Evolutionary conservation across 2,797 vertebrate genomes (phyloP), one percentile per base, ranked within the genome.

Genomic region (Gambusia yucatana): DNA sequence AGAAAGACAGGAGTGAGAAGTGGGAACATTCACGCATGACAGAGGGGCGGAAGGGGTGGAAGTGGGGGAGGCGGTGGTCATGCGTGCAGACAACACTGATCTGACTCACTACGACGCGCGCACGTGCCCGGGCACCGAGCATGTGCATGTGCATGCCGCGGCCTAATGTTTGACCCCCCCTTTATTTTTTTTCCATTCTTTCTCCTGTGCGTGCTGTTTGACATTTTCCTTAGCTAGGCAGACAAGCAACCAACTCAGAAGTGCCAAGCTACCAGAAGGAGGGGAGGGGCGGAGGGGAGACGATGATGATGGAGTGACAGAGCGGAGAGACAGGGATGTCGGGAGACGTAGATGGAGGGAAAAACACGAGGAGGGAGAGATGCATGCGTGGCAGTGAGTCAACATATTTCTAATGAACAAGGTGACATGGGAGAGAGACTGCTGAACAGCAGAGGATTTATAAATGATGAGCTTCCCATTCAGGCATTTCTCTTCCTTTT

Each of bases 171-270:
- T 93, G 94, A 95, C 94, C 94, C 93, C 43, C 3, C 0, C 3
- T 13, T 46, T 94, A 91, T 95, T 93, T 88, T 61, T 39, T 6
- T 22, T 22, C 4, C 13, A 17, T 33, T 50, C 48, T 50, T 22
- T 22, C 39, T 6, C 50, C 82, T 77, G 82, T 81, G 87, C 78
- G 89, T 85, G 87, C 88, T 82, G 91, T 90, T 71, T 93, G 93
- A 94, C 94, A 94, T 93, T 94, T 93, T 92, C 91, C 91, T 93
- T 92, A 91, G 91, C 92, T 89, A 87, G 91, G 87, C 93, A 94
- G 94, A 93, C 93, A 92, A 71, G 92, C 92, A 84, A 84, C 88
- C 88, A 93, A 85, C 90, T 92, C 91, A 87, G 90, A 92, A 93
- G 91, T 94, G 93, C 91, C 93, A 94, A 88, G 57, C 91, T 83